Percentiles rank a stretch among this genome's conserved stretches.
phyloP scores from a whole-genome alignment of 2,888 invertebrate species.

The Sminthurinus aureus region DNA sequence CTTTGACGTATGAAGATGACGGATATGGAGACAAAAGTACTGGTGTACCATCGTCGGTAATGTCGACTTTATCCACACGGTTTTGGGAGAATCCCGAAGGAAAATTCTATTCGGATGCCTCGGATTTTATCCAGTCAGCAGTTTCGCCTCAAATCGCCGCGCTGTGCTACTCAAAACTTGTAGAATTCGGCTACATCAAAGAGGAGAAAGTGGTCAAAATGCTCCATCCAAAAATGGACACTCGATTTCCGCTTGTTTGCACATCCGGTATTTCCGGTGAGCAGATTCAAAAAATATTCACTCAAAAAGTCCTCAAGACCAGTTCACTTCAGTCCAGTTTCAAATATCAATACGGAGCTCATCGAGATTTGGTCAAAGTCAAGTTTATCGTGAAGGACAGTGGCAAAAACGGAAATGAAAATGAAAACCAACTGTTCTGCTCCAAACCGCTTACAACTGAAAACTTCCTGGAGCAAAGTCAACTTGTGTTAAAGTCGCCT shows the following conservation, averaged over 20 bases:
- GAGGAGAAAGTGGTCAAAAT: not conserved
- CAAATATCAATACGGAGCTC: constrained; percentile 36
- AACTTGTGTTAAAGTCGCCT: no score
- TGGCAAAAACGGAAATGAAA: no score
- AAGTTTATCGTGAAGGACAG: no score
- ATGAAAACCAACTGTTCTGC: no score
- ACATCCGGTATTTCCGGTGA: not conserved
- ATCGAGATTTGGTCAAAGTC: constrained; percentile 40
- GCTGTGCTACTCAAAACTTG: not conserved
- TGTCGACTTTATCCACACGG: not conserved
- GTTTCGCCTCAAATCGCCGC: not conserved
- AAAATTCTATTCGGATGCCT: no score
- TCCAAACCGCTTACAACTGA: no score
- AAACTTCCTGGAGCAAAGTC: no score
- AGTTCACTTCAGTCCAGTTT: no score
- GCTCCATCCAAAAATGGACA: not conserved
- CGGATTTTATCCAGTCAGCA: no score
- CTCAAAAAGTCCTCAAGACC: not conserved
- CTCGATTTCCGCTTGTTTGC: not conserved
- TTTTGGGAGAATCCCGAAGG: not conserved
- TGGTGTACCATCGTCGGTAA: constrained; percentile 28
- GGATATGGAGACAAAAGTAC: constrained; percentile 53
- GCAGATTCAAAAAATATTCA: no score
- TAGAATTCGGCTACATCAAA: not conserved
- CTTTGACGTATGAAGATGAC: constrained; percentile 44